Conservation (phyloP, 2,113 vertebrate species). For the Burhinus oedicnemus region DNA sequence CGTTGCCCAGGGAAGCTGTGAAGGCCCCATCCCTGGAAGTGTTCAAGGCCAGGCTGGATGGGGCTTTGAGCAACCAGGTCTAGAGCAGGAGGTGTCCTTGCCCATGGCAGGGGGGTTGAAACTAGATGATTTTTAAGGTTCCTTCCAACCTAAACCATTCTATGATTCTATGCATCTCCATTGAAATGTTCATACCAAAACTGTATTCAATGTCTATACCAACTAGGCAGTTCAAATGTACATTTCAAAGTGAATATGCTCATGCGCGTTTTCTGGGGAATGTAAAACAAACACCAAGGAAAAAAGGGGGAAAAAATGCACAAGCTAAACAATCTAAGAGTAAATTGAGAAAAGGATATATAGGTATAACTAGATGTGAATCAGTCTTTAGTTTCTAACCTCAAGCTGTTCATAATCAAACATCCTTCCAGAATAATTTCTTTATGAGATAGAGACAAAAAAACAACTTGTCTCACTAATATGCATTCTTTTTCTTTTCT, state of each 20-base stretch:
- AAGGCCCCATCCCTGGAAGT: no score
- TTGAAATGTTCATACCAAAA: background rate
- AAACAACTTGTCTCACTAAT: background rate
- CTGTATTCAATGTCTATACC: background rate
- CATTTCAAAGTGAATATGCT: background rate
- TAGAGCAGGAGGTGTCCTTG: no score
- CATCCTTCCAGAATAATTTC: background rate
- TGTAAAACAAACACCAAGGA: background rate
- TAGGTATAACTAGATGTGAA: background rate
- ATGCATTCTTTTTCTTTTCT: no score
- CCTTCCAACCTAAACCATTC: no score
- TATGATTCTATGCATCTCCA: background rate
- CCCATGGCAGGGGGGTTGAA: no score
- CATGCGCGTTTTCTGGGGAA: background rate
- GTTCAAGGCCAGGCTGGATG: no score
- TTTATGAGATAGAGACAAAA: background rate
- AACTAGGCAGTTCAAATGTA: background rate
- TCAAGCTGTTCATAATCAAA: background rate
- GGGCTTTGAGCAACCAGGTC: no score
- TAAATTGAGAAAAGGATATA: background rate
- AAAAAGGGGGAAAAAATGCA: background rate
- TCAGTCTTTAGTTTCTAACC: background rate
- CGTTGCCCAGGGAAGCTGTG: no score
- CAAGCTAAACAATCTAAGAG: background rate
- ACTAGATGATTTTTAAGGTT: no score